Evolutionary conservation across 2,888 invertebrate species (phyloP).

Genomic region (Caenorhabditis doughertyi): DNA sequence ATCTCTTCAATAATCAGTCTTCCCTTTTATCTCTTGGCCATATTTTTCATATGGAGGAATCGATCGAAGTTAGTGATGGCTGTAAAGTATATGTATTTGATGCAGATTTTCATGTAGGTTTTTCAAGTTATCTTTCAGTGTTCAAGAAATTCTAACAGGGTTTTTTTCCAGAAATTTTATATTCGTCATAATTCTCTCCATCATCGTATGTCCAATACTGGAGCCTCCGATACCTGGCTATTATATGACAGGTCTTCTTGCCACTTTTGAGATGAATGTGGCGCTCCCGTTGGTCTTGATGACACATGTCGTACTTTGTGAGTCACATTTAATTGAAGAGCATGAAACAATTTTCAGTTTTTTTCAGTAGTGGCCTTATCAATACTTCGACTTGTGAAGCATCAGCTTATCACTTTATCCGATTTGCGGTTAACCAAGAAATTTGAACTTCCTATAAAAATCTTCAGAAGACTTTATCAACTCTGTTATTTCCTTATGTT

Average conservation of each 20-base stretch:
- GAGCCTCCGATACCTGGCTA: slow-evolving; percentile 54
- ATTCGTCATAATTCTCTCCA: slow-evolving; percentile 30
- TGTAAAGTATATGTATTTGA: slow-evolving; percentile 13
- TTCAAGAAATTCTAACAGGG: background rate
- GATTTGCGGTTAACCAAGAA: slow-evolving; percentile 46
- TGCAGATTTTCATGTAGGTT: slow-evolving; percentile 19
- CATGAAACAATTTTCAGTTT: too few relatives aligned
- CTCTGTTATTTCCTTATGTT: slow-evolving; percentile 36
- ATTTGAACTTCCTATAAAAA: slow-evolving; percentile 22
- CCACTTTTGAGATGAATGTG: slow-evolving; percentile 30
- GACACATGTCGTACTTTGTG: slow-evolving; percentile 42
- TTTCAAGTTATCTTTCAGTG: background rate
- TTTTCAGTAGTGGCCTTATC: slow-evolving; percentile 41
- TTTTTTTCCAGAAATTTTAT: slow-evolving; percentile 46
- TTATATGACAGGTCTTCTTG: slow-evolving; percentile 42
- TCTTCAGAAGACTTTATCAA: slow-evolving; percentile 13
- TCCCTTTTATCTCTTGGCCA: slow-evolving; percentile 3
- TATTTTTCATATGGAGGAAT: background rate
- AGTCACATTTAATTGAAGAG: background rate
- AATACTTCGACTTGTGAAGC: slow-evolving; percentile 44
- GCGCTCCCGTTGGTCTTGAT: slow-evolving; percentile 49
- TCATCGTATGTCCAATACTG: slow-evolving; percentile 41
- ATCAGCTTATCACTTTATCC: slow-evolving; percentile 42
- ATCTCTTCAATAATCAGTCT: slow-evolving; percentile 10
- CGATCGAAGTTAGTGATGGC: background rate